Percentiles rank a stretch among this genome's conserved stretches.
Evolutionary conservation across 2,797 vertebrate species (phyloP).

Genomic region (Pogonophryne albipinna): DNA sequence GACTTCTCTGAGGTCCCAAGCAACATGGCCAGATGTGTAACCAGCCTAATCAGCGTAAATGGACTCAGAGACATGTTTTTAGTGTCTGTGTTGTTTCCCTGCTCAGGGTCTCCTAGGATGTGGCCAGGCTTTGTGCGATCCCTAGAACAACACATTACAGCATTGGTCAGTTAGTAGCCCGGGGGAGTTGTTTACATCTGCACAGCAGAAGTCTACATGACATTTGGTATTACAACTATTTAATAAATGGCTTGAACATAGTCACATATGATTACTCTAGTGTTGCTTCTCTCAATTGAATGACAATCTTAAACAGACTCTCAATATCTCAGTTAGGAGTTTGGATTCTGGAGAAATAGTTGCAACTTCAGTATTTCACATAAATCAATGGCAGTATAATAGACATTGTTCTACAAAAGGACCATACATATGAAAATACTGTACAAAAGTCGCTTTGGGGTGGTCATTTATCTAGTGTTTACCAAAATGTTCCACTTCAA

Average conservation of each 20-base stretch:
- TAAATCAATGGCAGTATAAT: not conserved
- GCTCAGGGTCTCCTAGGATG: constrained; percentile 77
- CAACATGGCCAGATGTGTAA: constrained; percentile 89
- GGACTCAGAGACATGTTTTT: constrained; percentile 79
- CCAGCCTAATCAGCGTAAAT: constrained; percentile 83
- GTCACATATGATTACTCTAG: not conserved
- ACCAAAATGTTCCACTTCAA: not conserved
- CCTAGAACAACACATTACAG: constrained; percentile 50
- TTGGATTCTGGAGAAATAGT: not conserved
- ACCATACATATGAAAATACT: not conserved
- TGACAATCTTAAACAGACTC: not conserved
- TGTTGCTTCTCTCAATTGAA: not conserved
- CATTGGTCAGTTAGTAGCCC: fast-evolving
- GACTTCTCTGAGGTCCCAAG: constrained; percentile 78
- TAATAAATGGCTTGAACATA: not conserved
- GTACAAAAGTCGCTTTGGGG: not conserved
- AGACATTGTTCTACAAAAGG: not conserved
- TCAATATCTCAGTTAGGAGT: no score
- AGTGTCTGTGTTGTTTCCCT: constrained; percentile 73
- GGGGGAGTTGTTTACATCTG: not conserved
- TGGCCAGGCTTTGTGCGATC: constrained; percentile 89
- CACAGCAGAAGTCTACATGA: not conserved
- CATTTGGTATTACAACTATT: not conserved
- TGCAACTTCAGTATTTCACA: not conserved
- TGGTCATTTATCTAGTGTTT: not conserved